Conservation (phyloP, 2,888 invertebrate genomes). For the Autographa pulchrina region DNA sequence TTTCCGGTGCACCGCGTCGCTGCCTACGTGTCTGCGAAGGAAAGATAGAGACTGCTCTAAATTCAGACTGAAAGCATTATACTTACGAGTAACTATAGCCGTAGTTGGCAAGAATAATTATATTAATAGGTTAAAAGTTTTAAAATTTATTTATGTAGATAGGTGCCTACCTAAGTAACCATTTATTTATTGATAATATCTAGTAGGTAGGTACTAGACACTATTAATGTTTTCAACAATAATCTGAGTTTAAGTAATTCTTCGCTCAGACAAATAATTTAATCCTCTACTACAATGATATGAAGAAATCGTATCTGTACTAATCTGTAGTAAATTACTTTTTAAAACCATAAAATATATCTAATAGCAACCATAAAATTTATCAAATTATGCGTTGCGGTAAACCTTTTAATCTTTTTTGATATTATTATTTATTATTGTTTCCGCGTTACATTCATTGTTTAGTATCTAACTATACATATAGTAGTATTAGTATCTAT, state of each 20-base stretch:
- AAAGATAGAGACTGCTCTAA: not conserved
- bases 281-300: not conserved
- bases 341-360: not conserved
- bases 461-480: no score
- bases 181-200: no score
- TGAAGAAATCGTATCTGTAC: not conserved
- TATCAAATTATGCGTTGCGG: slow-evolving; percentile 1
- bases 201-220: not conserved
- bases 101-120: no score
- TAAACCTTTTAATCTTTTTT: slow-evolving; percentile 1
- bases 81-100: no score
- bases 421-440: not conserved
- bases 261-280: not conserved
- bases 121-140: no score
- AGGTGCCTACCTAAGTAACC: no score
- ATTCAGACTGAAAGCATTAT: no score
- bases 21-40: not conserved
- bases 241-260: not conserved
- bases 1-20: not conserved
- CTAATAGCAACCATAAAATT: not conserved
- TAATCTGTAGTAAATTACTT: not conserved
- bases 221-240: not conserved
- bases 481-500: no score
- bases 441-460: not conserved
- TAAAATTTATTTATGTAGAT: no score